Conservation (phyloP, 2,888 invertebrate genomes). For the Phytoseiulus persimilis region DNA sequence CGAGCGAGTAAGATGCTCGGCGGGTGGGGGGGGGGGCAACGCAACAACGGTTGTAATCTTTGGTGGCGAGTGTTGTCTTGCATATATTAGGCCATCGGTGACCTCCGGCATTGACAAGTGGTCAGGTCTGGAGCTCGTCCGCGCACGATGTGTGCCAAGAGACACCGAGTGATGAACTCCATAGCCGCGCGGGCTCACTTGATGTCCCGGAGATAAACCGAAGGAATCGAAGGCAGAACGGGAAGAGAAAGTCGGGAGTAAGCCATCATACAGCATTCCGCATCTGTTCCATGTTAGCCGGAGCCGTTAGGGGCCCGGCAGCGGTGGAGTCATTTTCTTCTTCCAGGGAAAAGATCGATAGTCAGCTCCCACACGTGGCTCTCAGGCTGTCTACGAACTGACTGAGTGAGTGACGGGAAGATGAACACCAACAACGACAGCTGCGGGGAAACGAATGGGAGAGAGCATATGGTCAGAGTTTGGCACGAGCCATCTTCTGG, state of each 20-base stretch:
- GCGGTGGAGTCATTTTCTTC: background rate
- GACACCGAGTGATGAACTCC: background rate
- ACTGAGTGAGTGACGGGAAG: background rate
- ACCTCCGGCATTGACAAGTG: background rate
- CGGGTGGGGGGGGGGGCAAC: too few relatives aligned
- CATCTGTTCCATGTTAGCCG: background rate
- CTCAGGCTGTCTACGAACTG: background rate
- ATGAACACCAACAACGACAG: background rate
- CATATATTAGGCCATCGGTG: background rate
- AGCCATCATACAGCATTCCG: background rate
- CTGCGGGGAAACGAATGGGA: background rate
- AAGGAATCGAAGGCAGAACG: background rate
- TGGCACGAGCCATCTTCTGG: background rate
- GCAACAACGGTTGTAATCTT: background rate
- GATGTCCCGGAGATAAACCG: background rate
- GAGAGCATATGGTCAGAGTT: background rate
- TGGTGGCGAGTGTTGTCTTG: background rate
- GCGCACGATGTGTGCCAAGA: background rate
- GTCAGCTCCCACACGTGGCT: background rate
- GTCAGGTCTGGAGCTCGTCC: background rate
- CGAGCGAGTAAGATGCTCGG: too few relatives aligned
- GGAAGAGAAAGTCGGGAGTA: background rate
- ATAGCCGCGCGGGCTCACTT: background rate
- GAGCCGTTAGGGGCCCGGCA: background rate
- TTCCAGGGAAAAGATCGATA: background rate